Base-by-base conservation (phyloP, 2,888 invertebrate species). In the Alcis repandata region DNA sequence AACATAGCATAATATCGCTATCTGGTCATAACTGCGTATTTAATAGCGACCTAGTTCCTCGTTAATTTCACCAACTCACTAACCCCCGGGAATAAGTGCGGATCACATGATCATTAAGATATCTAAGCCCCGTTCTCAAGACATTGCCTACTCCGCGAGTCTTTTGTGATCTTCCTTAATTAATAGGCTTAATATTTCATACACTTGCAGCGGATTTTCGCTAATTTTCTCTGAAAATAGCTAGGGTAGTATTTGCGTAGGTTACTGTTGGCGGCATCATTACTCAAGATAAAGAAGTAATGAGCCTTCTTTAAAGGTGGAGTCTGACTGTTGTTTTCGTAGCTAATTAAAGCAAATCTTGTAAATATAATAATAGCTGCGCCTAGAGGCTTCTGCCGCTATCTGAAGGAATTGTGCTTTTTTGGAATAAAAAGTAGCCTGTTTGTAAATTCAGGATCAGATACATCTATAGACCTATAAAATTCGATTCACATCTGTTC, bases 241-340 rank as follows among this genome's bases (percentile, higher is more conserved):
- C 61, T 59, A 48, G 49, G 59, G 43, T 36, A 40, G 45, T 61
- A 58, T 58, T 63, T 79, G 70, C 70, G 75, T 76, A 79, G 83
- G 85, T 86, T 84, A 86, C 68, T 71, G 70, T 73, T 75, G 78
- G 71, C 74, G 72, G 69, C 73, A 72, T 75, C 85, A 84, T 86
- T 81, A 84, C 70, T 85, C 82, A 82, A 79, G 86, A 83, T 84
- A 80, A 84, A 74, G 82, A 75, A 76, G 72, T 75, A 80, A 83
- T 80, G 56, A 51, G 43, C n/a, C 46, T 51, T 13, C 43, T 19
- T 57, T 32, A 56, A 33, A 49, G 27, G 17, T 43, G 19, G 19
- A 43, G 1, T 43, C 41, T 8, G 15, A 17, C 9, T 17, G 9
- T 20, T 43, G 10, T 19, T 27, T 27, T 27, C 27, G 27, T 27